Evolutionary conservation across 2,113 vertebrate species (phyloP).

Genomic region (Vidua chalybeata): DNA sequence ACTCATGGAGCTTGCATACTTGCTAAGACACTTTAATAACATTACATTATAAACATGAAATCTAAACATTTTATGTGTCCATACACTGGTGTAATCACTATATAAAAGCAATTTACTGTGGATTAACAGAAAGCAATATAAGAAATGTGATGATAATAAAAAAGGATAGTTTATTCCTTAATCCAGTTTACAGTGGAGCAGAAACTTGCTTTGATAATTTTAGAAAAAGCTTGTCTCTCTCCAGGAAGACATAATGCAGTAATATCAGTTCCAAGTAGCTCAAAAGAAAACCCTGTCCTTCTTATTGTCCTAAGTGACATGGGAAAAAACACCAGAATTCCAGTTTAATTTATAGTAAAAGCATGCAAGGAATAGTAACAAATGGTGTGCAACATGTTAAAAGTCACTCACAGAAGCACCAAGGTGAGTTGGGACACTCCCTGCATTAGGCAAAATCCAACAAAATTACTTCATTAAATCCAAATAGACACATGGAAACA

Average conservation of each 20-base stretch:
- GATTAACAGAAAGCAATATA: not conserved
- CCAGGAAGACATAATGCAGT: not conserved
- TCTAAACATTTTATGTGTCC: not conserved
- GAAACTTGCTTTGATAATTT: not conserved
- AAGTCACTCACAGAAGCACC: not conserved
- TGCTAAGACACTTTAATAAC: not conserved
- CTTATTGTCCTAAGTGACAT: not conserved
- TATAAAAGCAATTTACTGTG: not conserved
- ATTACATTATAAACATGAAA: not conserved
- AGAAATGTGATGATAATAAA: not conserved
- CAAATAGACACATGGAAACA: not conserved
- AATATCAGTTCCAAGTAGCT: not conserved
- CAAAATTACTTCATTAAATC: not conserved
- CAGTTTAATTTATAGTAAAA: not conserved
- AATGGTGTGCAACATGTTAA: not conserved
- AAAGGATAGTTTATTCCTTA: not conserved
- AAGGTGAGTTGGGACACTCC: not conserved
- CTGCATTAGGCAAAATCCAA: not conserved
- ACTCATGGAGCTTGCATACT: not conserved
- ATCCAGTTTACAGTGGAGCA: not conserved
- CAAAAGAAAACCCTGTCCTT: not conserved
- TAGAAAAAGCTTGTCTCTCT: not conserved
- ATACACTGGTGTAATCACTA: not conserved
- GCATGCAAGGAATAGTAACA: not conserved
- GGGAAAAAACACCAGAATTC: not conserved